Percentiles rank a stretch among this genome's conserved stretches.
These are phyloP conservation scores for Bellardia bayeri DNA, from an alignment of 2,888 invertebrate species.

Conservation along the genomic window DNA sequence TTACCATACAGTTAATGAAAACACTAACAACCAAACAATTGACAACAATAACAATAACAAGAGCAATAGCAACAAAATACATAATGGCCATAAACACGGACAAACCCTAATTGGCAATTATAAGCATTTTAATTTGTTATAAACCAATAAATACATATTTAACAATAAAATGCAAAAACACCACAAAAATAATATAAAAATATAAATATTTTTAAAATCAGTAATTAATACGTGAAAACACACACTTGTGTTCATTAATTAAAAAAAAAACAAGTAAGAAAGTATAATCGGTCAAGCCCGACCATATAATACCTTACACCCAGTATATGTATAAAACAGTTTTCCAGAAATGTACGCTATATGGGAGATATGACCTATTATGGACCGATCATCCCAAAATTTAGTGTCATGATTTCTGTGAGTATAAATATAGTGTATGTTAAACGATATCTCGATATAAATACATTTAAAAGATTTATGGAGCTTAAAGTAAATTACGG, in stretches of 20 bases:
- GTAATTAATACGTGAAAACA: conserved; percentile 52
- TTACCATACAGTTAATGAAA: background rate
- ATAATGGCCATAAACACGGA: conserved; percentile 21
- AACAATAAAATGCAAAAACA: conserved; percentile 30
- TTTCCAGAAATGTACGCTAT: too few species aligned
- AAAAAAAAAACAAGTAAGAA: background rate
- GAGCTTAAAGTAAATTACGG: too few species aligned
- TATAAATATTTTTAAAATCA: conserved; percentile 24
- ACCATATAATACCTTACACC: too few species aligned
- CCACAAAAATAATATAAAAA: conserved; percentile 15
- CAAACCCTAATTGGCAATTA: conserved; percentile 71
- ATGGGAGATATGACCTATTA: too few species aligned
- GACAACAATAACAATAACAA: background rate
- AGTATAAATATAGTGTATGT: too few species aligned
- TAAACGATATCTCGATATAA: too few species aligned
- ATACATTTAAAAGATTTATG: too few species aligned
- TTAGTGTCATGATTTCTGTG: too few species aligned
- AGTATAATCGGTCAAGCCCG: too few species aligned
- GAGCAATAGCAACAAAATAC: background rate
- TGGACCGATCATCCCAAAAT: too few species aligned
- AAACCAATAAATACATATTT: conserved; percentile 52
- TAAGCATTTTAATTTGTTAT: conserved; percentile 58
- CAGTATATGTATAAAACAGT: too few species aligned
- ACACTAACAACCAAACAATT: background rate
- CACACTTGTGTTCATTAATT: background rate